Conservation (phyloP, 1,140 invertebrate species). For the Plectrocnemia conspersa region DNA sequence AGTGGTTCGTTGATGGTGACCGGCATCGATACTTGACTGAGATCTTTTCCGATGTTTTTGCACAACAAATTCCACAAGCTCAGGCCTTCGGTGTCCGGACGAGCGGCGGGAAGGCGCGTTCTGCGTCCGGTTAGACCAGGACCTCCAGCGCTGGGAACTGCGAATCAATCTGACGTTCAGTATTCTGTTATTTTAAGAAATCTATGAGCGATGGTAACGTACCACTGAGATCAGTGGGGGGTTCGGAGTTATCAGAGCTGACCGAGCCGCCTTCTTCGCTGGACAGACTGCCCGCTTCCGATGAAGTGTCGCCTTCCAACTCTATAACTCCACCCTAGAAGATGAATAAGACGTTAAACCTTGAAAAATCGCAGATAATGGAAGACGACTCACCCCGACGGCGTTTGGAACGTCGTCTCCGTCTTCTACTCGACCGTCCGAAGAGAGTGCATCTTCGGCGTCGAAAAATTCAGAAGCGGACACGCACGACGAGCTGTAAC, state of each 20-base stretch:
- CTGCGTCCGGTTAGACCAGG: slow-evolving; percentile 61
- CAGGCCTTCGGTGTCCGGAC: slow-evolving; percentile 68
- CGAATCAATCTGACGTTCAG: not conserved
- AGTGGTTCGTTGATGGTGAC: slow-evolving; percentile 84
- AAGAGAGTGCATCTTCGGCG: slow-evolving; percentile 59
- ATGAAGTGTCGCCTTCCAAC: slow-evolving; percentile 58
- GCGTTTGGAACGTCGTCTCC: slow-evolving; percentile 21
- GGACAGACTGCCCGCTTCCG: slow-evolving; percentile 58
- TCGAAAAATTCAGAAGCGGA: slow-evolving; percentile 82
- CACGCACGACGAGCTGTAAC: slow-evolving; percentile 71
- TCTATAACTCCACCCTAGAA: slow-evolving; percentile 48
- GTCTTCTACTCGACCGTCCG: slow-evolving; percentile 26
- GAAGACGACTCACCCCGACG: slow-evolving; percentile 22
- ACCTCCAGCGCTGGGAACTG: slow-evolving; percentile 29
- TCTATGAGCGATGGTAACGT: slow-evolving; percentile 15
- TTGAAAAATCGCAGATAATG: not conserved
- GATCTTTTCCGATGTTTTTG: slow-evolving; percentile 82
- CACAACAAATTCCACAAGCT: slow-evolving; percentile 77
- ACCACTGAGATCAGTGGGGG: slow-evolving; percentile 48
- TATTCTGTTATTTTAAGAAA: not conserved
- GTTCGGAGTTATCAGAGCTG: slow-evolving; percentile 62
- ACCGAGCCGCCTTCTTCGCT: slow-evolving; percentile 67
- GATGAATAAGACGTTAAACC: slow-evolving; percentile 2
- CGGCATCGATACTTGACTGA: slow-evolving; percentile 68
- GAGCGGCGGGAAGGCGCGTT: slow-evolving; percentile 63